phyloP scores from a whole-genome alignment of 2,888 invertebrate genomes.

The Oligia strigilis region DNA sequence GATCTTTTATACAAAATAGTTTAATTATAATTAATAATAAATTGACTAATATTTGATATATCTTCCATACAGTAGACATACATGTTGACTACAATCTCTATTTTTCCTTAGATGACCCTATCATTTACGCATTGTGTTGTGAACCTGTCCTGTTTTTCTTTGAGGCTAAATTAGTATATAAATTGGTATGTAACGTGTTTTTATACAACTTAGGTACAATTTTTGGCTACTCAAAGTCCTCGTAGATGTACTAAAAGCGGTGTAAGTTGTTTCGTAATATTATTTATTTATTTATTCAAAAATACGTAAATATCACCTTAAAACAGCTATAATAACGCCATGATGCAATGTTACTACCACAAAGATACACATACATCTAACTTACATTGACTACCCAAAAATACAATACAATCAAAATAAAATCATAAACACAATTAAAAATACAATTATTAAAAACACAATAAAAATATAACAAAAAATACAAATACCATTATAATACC shows the following conservation, averaged over 20 bases:
- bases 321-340: no score
- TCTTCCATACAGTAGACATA: background rate
- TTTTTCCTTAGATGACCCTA: constrained; percentile 23
- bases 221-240: constrained; percentile 3
- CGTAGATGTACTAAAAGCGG: background rate
- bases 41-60: background rate
- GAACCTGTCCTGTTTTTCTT: constrained; percentile 38
- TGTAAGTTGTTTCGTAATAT: background rate
- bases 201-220: constrained; percentile 4
- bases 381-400: background rate
- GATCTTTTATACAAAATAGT: no score
- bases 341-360: no score
- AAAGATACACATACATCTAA: no score
- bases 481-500: no score
- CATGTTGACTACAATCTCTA: background rate
- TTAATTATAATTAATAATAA: no score
- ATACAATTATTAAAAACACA: no score
- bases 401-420: no score
- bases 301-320: no score
- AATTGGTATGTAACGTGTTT: constrained; percentile 36
- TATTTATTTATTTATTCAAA: background rate
- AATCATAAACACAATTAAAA: no score
- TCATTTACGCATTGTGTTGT: constrained; percentile 23
- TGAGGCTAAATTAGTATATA: constrained; percentile 42
- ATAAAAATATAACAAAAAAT: no score